Evolutionary conservation across 1,140 invertebrate species (phyloP), one percentile per base, ranked within the genome.

Genomic region (Camponotus floridanus): DNA sequence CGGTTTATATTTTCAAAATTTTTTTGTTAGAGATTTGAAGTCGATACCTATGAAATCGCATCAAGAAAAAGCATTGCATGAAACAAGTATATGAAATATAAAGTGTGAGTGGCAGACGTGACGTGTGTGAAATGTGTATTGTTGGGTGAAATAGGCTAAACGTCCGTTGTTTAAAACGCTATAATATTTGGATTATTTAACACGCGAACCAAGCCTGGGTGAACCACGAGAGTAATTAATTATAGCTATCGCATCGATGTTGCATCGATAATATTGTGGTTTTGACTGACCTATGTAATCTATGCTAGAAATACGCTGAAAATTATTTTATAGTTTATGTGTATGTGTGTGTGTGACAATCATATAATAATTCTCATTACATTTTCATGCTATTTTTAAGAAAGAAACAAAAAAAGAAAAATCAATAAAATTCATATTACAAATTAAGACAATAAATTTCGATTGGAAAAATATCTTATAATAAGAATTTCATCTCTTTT

Each of bases 181-280:
- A 18, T 48, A 83, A 74, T 48, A 83, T 74, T 83, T 83, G 67
- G 79, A 83, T 83, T 83, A 83, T 83, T 83, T 83, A 83, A 13
- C 79, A 83, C 79, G 68, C 51, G 4, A 15, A 21, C 48, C 26
- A 55, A 42, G 31, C 65, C 42, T 55, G 18, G 31, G 80, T 70
- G 59, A 87, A 65, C 64, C 76, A 48, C 86, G 55, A 76, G 74
- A 76, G 64, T 48, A 84, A 61, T 87, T 87, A 59, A 86, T 84
- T 76, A 83, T 83, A 45, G 48, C n/a, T 42, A 78, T 62, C 78
- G 31, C 48, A 42, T 65, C 57, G 65, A 68, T 78, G 86, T 45
- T 57, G 81, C 71, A 57, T 83, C 55, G 79, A 74, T 83, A 74
- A 73, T 31, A 61, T 61, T 74, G 68, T 42, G 31, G 55, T 74